These are phyloP conservation scores for Drosophila rubida DNA, from an alignment of 2,888 invertebrate species.

Conservation along the genomic window DNA sequence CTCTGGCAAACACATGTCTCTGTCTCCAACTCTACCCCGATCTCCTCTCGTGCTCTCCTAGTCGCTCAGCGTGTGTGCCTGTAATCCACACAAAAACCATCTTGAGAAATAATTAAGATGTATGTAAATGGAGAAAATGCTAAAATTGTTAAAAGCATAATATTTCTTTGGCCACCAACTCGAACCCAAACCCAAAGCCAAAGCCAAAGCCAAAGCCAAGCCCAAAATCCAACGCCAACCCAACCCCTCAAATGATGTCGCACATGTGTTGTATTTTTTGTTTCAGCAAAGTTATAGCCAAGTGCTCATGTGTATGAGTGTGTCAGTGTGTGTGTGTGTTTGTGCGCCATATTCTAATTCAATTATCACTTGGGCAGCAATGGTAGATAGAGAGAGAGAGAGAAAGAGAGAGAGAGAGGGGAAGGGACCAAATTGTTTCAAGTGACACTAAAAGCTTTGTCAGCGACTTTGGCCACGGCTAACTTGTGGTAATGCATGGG, in stretches of 20 bases:
- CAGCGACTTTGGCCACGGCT: constrained; percentile 69
- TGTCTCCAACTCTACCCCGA: not conserved
- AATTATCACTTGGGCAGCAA: constrained; percentile 80
- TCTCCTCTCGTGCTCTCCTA: not conserved
- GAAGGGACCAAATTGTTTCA: constrained; percentile 40
- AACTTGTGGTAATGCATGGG: constrained; percentile 74
- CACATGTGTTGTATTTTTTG: constrained; percentile 75
- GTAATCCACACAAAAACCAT: constrained; percentile 75
- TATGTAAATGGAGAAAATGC: constrained; percentile 81
- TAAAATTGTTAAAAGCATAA: constrained; percentile 78
- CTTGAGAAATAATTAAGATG: constrained; percentile 84
- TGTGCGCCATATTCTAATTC: constrained; percentile 82
- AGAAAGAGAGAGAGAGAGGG: not conserved
- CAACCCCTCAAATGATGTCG: constrained; percentile 64
- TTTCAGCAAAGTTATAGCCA: constrained; percentile 60
- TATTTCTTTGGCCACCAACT: constrained; percentile 66
- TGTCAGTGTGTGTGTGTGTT: constrained; percentile 32
- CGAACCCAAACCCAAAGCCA: constrained; percentile 22
- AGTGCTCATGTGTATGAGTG: constrained; percentile 22
- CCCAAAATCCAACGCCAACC: constrained; percentile 13
- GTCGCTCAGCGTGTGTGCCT: constrained; percentile 17
- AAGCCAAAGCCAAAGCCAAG: constrained; percentile 19
- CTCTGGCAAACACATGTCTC: constrained; percentile 33
- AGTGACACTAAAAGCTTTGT: constrained; percentile 83
- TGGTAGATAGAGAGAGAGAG: constrained; percentile 20